phyloP scores from a whole-genome alignment of 2,797 vertebrate species.

The Tamandua tetradactyla region DNA sequence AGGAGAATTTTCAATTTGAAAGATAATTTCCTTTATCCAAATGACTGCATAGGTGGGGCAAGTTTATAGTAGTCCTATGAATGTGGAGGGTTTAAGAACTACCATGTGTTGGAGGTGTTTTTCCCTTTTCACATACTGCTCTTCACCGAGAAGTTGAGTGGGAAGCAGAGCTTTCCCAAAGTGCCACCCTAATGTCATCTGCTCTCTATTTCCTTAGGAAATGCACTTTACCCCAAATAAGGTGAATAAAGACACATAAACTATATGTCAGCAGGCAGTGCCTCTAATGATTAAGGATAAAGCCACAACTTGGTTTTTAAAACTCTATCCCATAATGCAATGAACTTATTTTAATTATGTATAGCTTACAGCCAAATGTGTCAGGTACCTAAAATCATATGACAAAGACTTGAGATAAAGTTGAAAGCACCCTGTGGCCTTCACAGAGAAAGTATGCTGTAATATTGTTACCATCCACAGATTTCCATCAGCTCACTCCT shows the following conservation, averaged over 20 bases:
- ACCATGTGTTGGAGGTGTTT: neutral
- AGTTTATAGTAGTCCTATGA: neutral
- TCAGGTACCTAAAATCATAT: neutral
- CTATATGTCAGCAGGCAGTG: neutral
- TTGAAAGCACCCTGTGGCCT: neutral
- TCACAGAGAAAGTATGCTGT: neutral
- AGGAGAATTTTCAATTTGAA: neutral
- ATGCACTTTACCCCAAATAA: neutral
- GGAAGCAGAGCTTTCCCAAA: neutral
- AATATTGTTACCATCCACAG: accelerated
- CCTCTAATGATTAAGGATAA: neutral
- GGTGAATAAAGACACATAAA: neutral
- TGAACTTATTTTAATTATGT: neutral
- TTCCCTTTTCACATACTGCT: neutral
- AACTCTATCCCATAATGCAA: neutral
- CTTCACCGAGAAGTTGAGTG: neutral
- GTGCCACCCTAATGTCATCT: neutral
- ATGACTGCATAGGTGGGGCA: neutral
- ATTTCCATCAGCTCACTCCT: neutral
- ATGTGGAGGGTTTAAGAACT: neutral
- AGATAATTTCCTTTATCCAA: neutral
- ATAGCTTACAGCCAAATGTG: neutral
- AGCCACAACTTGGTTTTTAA: neutral
- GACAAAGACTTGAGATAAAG: no score
- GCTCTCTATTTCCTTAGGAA: neutral